Conservation (phyloP, 2,797 vertebrate genomes). For the Tinamus major region DNA sequence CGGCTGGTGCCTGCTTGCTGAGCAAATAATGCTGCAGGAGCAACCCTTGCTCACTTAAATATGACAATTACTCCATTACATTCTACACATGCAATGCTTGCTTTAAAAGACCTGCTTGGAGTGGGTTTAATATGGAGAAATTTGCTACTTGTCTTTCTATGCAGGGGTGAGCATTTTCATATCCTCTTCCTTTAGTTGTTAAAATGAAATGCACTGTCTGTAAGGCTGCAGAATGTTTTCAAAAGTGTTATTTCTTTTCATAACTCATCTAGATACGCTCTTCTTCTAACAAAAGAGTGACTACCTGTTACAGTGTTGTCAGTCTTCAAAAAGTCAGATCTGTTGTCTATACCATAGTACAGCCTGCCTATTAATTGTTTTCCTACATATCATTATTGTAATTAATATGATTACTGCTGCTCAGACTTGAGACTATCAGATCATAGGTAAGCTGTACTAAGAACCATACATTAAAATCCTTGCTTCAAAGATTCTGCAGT, state of each 20-base stretch:
- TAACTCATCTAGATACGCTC: not conserved
- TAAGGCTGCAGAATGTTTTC: not conserved
- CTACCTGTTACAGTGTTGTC: not conserved
- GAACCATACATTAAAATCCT: not conserved
- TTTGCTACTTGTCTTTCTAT: not conserved
- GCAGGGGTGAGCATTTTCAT: not conserved
- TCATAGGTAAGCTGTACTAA: not conserved
- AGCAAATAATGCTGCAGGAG: not conserved
- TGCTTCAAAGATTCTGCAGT: not conserved
- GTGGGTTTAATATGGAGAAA: not conserved
- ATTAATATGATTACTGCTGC: not conserved
- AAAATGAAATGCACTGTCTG: not conserved
- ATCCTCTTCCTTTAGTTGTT: not conserved
- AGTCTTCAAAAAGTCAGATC: not conserved
- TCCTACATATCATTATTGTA: not conserved
- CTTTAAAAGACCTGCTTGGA: not conserved
- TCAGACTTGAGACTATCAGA: not conserved
- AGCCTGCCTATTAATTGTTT: not conserved
- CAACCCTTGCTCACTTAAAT: not conserved
- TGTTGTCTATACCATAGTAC: not conserved
- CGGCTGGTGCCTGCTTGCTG: not conserved
- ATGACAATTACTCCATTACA: not conserved
- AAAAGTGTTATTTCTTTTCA: not conserved
- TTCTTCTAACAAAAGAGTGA: not conserved
- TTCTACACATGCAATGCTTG: not conserved